These are phyloP conservation scores for Stylophora pistillata DNA, from an alignment of 64 coral and sea anemone species.

Conservation along the genomic window DNA sequence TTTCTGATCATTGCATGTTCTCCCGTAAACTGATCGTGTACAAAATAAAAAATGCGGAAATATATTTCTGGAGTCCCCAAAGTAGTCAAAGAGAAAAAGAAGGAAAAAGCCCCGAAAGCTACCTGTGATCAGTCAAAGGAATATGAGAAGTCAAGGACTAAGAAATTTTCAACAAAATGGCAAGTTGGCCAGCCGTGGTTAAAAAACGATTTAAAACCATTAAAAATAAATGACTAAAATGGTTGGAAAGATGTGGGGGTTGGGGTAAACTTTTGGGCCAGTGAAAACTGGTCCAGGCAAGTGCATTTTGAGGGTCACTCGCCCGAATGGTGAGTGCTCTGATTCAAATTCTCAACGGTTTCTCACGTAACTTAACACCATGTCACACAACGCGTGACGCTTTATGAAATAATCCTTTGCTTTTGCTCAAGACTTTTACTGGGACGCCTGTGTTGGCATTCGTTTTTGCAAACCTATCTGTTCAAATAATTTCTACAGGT, in stretches of 20 bases:
- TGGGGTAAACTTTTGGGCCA: not conserved
- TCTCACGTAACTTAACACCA: no score
- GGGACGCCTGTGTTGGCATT: no score
- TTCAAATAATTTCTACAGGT: no score
- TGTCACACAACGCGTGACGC: no score
- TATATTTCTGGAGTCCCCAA: not conserved
- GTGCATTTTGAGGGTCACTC: not conserved
- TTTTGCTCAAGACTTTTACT: no score
- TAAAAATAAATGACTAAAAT: constrained; percentile 4
- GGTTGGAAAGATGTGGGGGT: not conserved
- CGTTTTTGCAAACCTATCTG: no score
- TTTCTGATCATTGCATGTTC: constrained; percentile 23
- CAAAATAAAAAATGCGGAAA: not conserved
- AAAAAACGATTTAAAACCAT: not conserved
- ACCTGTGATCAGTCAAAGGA: not conserved
- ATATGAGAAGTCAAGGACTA: constrained; percentile 7
- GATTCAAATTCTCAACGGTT: no score
- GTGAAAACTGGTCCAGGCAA: constrained; percentile 14
- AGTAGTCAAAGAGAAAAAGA: no score
- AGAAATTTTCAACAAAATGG: not conserved
- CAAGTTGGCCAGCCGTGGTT: not conserved
- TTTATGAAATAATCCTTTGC: no score
- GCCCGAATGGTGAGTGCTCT: constrained; percentile 11
- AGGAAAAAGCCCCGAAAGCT: no score
- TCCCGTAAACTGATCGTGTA: not conserved